phyloP scores from a whole-genome alignment of 2,113 vertebrate species.

The Aleadryas rufinucha region DNA sequence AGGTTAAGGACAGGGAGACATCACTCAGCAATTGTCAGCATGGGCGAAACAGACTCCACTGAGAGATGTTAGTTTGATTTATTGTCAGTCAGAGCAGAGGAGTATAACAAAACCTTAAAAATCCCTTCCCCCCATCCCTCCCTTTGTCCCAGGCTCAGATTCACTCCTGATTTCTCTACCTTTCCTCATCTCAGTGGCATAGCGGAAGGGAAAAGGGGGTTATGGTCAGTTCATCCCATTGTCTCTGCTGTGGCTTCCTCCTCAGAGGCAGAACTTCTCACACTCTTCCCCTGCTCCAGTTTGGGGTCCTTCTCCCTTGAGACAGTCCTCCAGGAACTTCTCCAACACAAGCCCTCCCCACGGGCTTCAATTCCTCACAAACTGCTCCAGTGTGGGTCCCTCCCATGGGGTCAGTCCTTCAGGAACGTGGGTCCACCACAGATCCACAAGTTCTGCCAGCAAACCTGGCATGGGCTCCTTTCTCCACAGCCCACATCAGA shows the following conservation, averaged over 20 bases:
- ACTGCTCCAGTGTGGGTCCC: neutral
- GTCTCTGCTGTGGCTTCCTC: rapidly evolving
- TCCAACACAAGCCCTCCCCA: neutral
- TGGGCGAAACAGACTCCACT: neutral
- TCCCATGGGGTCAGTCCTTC: neutral
- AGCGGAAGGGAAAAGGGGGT: neutral
- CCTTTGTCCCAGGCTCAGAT: neutral
- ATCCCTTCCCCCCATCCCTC: neutral
- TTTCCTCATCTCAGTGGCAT: neutral
- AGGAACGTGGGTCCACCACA: neutral
- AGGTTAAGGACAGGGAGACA: neutral
- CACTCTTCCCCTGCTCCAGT: neutral
- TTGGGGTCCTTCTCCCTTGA: neutral
- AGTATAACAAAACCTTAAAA: neutral
- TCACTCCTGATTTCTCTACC: neutral
- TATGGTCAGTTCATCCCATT: neutral
- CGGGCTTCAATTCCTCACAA: neutral
- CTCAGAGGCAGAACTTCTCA: neutral
- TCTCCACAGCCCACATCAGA: neutral
- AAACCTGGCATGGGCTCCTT: neutral
- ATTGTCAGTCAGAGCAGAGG: neutral
- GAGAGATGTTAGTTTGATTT: neutral
- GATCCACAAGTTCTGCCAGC: neutral
- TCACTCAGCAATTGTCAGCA: neutral
- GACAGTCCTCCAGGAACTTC: neutral